Base-by-base conservation (phyloP, 2,888 invertebrate species). In the Eremobia ochroleuca region DNA sequence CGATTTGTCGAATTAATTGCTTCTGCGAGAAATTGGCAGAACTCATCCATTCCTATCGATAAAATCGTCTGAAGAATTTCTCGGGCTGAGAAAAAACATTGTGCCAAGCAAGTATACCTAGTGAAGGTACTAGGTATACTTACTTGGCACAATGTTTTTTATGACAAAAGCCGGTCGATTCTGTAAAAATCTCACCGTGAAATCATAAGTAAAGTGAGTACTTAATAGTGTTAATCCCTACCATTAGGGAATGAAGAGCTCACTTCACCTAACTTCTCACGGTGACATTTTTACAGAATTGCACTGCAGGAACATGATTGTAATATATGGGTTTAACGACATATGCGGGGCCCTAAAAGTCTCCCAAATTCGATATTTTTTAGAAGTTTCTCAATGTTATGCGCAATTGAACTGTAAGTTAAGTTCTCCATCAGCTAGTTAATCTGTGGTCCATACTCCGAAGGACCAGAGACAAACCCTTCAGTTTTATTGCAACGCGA, bases 361-460 rank as follows among this genome's bases (percentile, higher is more conserved):
- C 6, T 11, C 6, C 21, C 8, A 15, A 15, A 1, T 6, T 49
- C 2, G 1, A 8, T 15, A 15, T 2, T 67, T 34, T 49, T 11
- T 28, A 5, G 0, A 18, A 1, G 9, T 25, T 18, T 37, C 15
- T 18, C 25, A 88, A 34, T 34, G 4, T 91, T 21, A n/a, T 31
- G 11, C 9, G n/a, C 15, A 2, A 31, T 67, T 37, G 8, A 62
- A 31, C 49, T 40, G 6, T n/a, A 40, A 69, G 5, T 52, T 37
- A 25, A 28, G 11, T 55, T 25, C 31, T 83, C 69, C 69, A 66
- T 78, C n/a, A 18, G 9, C 1, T 65, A 21, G 3, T 59, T 11
- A 66, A 40, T 79, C 79, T 65, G 73, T 83, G 69, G 91, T 89
- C 90, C 88, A 73, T 28, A 83, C 72, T 71, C 74, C 37, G 15